Evolutionary conservation across 2,888 invertebrate genomes (phyloP), one percentile per base, ranked within the genome.

Genomic region (Ptychoptera contaminata): DNA sequence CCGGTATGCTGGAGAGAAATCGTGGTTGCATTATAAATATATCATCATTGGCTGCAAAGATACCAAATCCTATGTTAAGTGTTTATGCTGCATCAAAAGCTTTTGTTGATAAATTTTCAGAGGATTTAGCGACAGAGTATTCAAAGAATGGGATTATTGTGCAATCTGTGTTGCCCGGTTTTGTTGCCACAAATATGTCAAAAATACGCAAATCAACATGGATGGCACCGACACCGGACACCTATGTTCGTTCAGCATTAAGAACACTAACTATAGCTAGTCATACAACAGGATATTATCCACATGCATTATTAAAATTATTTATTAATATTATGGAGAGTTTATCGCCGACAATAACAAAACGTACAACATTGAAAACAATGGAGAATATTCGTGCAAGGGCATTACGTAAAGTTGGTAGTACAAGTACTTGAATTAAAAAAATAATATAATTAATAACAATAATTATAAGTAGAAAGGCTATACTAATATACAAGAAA

Each of bases 41-140:
- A 14, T 82, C 92, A 0, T 96, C 96, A 0, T 77, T 79, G 0
- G 76, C 90, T 0, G 85, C 82, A 0, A 69, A 76, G 8, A 77
- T 83, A 48, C 88, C 92, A 0, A 79, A 81, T 52, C 91, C 93
- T 0, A 63, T 93, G 51, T 68, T 93, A 30, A 72, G 82, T 9
- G 78, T 91, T 0, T 97, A 97, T 57, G 80, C 86, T 29, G 88
- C 90, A 14, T 77, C 88, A 38, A 96, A 94, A 77, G 82, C 86
- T 2, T 90, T 78, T 66, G 79, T 88, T 10, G 78, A 81, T 43
- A 88, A 88, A 62, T 77, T 90, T 52, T 77, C 82, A 7, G 77
- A 76, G 42, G 84, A 87, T 54, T 64, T 90, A 23, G 73, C 77
- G 8, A 74, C 77, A 45, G 88, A 90, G 57, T 88, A 85, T 55